Percentiles rank a stretch among this genome's conserved stretches.
Conservation (phyloP, 1,140 invertebrate genomes). For the Parasteatoda tepidariorum region DNA sequence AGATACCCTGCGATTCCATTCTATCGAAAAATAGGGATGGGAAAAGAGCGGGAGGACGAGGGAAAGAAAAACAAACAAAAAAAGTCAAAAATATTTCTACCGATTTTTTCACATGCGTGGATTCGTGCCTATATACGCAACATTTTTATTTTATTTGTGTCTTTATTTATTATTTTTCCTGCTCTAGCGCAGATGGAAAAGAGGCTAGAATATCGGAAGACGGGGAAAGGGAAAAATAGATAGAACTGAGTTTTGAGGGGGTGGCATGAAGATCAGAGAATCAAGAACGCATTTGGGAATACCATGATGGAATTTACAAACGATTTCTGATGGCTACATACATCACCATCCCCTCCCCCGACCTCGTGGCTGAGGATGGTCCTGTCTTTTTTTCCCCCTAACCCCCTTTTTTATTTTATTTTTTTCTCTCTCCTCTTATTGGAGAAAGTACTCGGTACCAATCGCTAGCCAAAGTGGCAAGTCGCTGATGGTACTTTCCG, state of each 20-base stretch:
- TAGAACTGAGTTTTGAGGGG: not conserved
- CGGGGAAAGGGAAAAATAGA: constrained; percentile 24
- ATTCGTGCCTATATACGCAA: constrained; percentile 9
- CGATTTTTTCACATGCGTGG: constrained; percentile 16
- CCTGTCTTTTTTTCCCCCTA: not conserved
- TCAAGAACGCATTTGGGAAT: constrained; percentile 58
- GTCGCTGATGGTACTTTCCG: constrained; percentile 53
- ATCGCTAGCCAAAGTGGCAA: constrained; percentile 56
- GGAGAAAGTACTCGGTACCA: constrained; percentile 31
- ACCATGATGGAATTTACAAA: constrained; percentile 61
- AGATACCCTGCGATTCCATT: constrained; percentile 45
- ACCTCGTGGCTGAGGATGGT: not conserved
- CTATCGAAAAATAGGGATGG: constrained; percentile 6
- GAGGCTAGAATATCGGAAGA: not conserved
- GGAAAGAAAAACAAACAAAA: constrained; percentile 5
- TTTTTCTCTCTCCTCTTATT: not conserved
- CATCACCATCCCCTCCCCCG: constrained; percentile 37
- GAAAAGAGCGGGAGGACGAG: not conserved
- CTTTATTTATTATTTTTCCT: constrained; percentile 12
- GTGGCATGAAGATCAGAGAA: constrained; percentile 53
- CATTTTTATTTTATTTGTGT: not conserved
- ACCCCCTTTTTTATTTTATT: not conserved
- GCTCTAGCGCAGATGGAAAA: not conserved
- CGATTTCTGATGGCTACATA: constrained; percentile 59
- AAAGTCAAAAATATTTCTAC: not conserved